These are phyloP conservation scores for Colistium nudipinnis DNA, from an alignment of 2,113 vertebrate genomes.

Conservation along the genomic window DNA sequence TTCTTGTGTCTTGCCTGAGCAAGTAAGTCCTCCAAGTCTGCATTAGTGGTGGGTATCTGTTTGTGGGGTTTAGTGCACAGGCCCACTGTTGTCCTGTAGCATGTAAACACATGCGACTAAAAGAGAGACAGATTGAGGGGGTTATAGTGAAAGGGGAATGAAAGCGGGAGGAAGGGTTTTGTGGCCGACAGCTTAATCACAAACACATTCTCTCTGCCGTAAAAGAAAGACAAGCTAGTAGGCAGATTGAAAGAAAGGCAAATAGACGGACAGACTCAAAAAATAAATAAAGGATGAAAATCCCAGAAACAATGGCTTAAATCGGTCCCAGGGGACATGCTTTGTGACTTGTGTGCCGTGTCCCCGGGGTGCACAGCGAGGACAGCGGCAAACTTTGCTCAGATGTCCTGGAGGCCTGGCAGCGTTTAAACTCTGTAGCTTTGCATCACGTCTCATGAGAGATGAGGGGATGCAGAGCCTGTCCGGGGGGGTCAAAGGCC, in stretches of 20 bases:
- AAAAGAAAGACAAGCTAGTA: slow-evolving; percentile 1
- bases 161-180: slow-evolving; percentile 25
- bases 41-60: not conserved
- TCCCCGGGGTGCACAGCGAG: slow-evolving; percentile 17
- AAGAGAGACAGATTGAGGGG: slow-evolving; percentile 12
- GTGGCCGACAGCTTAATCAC: slow-evolving; percentile 31
- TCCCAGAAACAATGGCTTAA: not conserved
- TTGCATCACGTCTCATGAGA: slow-evolving; percentile 64
- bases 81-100: slow-evolving; percentile 28
- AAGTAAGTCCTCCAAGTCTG: no score
- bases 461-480: slow-evolving; percentile 69
- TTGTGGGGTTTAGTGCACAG: slow-evolving; percentile 27
- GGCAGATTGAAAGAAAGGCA: not conserved
- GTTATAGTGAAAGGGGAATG: slow-evolving; percentile 33
- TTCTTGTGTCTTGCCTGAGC: not conserved
- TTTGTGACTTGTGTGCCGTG: slow-evolving; percentile 28
- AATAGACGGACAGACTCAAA: not conserved
- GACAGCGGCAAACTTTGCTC: slow-evolving; percentile 40
- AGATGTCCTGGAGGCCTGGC: slow-evolving; percentile 61
- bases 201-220: slow-evolving; percentile 33
- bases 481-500: slow-evolving; percentile 65
- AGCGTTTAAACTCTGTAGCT: slow-evolving; percentile 64
- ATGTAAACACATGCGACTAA: slow-evolving; percentile 17
- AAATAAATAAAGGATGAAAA: not conserved
- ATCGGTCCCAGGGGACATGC: slow-evolving; percentile 11